phyloP scores from a whole-genome alignment of 2,888 invertebrate species.

The Phlogophora meticulosa region DNA sequence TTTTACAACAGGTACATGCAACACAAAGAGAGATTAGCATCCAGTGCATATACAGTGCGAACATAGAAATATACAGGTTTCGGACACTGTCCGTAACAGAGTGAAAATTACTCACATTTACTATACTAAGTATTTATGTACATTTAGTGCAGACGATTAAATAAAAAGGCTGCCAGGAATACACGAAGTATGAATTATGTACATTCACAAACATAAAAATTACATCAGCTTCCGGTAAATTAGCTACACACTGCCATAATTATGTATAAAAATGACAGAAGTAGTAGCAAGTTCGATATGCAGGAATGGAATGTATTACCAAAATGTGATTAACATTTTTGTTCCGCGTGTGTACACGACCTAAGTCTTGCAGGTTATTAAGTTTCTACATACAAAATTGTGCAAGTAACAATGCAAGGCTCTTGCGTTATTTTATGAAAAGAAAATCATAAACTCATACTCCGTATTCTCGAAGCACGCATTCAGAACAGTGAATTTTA shows the following conservation, averaged over 20 bases:
- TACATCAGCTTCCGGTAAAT: not conserved
- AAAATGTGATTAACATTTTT: not conserved
- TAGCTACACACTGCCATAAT: not conserved
- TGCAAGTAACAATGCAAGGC: slow-evolving; percentile 1
- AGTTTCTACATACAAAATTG: not conserved
- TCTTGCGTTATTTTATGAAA: slow-evolving; percentile 2
- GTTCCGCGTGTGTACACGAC: not conserved
- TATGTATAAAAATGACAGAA: not conserved
- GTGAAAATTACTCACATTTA: slow-evolving; percentile 33
- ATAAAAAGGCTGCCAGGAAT: not conserved
- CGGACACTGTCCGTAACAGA: slow-evolving; percentile 2
- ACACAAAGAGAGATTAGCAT: slow-evolving; percentile 53
- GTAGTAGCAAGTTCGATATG: not conserved
- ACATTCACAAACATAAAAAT: not conserved
- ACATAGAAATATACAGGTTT: slow-evolving; percentile 28
- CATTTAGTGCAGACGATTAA: slow-evolving; percentile 6
- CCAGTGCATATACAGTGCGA: slow-evolving; percentile 32
- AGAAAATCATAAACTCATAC: slow-evolving; percentile 15
- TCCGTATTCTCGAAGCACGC: slow-evolving; percentile 15
- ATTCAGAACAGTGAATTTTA: slow-evolving; percentile 25
- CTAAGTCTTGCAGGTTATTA: not conserved
- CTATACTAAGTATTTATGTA: not conserved
- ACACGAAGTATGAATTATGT: not conserved
- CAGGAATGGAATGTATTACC: not conserved
- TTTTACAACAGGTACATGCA: slow-evolving; percentile 75